Evolutionary conservation across 2,888 invertebrate genomes (phyloP).

Genomic region (Brachyopa scutellaris): DNA sequence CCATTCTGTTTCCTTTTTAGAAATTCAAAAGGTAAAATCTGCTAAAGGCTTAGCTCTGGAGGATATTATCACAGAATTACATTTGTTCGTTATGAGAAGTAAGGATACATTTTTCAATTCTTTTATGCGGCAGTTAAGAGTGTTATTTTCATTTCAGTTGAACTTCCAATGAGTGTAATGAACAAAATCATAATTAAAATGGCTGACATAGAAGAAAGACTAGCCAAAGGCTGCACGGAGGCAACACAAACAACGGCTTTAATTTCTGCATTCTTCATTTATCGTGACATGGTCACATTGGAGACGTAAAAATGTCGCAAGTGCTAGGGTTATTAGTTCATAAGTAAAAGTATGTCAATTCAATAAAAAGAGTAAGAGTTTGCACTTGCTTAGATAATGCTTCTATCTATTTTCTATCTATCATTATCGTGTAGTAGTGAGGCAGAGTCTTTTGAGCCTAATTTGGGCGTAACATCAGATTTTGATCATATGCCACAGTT

Average conservation of each 20-base stretch:
- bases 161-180: constrained; percentile 90
- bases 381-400: too few species aligned
- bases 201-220: constrained; percentile 93
- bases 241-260: constrained; percentile 94
- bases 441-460: too few species aligned
- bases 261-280: constrained; percentile 92
- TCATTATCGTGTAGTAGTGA: too few species aligned
- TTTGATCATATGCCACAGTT: too few species aligned
- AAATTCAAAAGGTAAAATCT: constrained; percentile 92
- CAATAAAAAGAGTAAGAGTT: background rate
- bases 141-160: constrained; percentile 85
- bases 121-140: constrained; percentile 70
- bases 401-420: too few species aligned
- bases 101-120: too few species aligned
- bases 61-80: constrained; percentile 96
- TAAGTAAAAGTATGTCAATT: constrained; percentile 2
- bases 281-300: constrained; percentile 84
- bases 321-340: background rate
- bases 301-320: constrained; percentile 73
- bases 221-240: constrained; percentile 94
- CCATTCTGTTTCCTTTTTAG: constrained; percentile 78
- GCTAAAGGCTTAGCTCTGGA: constrained; percentile 95
- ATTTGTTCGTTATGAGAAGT: constrained; percentile 93
- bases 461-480: too few species aligned
- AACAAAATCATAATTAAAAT: constrained; percentile 92